These are phyloP conservation scores for Pardosa pseudoannulata DNA, from an alignment of 2,888 invertebrate genomes.

Conservation along the genomic window DNA sequence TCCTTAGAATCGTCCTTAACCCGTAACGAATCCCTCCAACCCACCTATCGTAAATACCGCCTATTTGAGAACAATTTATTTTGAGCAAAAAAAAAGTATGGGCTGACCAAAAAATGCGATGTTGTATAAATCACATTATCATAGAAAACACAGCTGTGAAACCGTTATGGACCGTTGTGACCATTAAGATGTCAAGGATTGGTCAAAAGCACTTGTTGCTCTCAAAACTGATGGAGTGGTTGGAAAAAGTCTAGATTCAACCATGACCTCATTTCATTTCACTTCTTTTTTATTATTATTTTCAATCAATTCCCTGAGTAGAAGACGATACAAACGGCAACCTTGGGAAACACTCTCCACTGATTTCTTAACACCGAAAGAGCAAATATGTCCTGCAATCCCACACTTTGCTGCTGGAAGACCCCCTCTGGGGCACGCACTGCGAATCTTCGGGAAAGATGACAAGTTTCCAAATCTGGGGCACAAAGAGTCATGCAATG, in stretches of 20 bases:
- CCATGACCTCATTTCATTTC: not conserved
- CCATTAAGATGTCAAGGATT: conserved; percentile 15
- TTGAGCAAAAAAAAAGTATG: not conserved
- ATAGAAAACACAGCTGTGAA: conserved; percentile 24
- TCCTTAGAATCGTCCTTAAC: not conserved
- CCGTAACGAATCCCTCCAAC: not conserved
- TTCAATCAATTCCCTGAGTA: not conserved
- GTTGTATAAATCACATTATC: conserved; percentile 23
- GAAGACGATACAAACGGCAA: not conserved
- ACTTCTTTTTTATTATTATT: no score
- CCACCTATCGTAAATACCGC: not conserved
- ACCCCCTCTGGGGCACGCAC: not conserved
- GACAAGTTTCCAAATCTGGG: not conserved
- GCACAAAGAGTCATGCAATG: not conserved
- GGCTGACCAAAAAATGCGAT: not conserved
- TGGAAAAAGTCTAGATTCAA: not conserved
- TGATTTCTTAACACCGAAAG: not conserved
- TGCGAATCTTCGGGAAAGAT: not conserved
- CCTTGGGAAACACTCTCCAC: not conserved
- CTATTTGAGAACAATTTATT: not conserved
- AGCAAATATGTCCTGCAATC: not conserved
- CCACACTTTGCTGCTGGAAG: not conserved
- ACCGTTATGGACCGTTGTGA: not conserved
- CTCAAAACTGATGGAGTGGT: conserved; percentile 2
- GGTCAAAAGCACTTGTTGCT: conserved; percentile 1